A percentile compares a stretch with the other conserved stretches of the same genome.
phyloP scores from a whole-genome alignment of 2,113 vertebrate species.

The Poeciliopsis turrubarensis region DNA sequence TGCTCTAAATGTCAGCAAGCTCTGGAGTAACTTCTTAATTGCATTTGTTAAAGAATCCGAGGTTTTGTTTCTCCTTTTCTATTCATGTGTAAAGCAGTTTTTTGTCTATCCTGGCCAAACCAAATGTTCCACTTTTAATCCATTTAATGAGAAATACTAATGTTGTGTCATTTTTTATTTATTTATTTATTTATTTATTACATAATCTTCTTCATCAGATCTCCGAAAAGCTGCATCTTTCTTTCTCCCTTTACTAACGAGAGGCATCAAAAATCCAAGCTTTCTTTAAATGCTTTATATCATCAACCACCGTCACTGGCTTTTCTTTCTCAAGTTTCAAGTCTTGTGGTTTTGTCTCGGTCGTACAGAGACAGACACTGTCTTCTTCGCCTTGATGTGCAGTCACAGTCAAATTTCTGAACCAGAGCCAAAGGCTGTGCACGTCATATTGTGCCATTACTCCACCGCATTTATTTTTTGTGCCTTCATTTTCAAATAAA shows the following conservation, averaged over 20 bases:
- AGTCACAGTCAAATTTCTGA: conserved; percentile 24
- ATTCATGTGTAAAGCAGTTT: not conserved
- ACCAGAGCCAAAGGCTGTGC: conserved; percentile 46
- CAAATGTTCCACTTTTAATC: conserved; percentile 11
- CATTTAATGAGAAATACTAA: not conserved
- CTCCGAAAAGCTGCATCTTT: not conserved
- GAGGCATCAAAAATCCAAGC: conserved; percentile 29
- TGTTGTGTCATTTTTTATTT: too few relatives aligned
- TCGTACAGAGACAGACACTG: conserved; percentile 5
- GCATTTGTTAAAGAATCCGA: not conserved
- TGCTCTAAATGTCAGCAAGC: not conserved
- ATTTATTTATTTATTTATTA: not conserved
- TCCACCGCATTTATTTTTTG: conserved; percentile 39
- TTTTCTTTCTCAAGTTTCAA: conserved; percentile 24
- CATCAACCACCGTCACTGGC: conserved; percentile 19
- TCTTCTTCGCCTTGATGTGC: conserved; percentile 33
- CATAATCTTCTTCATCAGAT: conserved; percentile 10
- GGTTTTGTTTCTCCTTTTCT: not conserved
- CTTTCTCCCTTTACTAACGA: conserved; percentile 18
- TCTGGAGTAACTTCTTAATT: not conserved
- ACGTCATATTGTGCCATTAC: conserved; percentile 39
- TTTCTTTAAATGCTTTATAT: conserved; percentile 25
- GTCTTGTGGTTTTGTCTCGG: conserved; percentile 16
- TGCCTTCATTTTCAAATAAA: conserved; percentile 40
- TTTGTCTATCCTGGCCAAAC: not conserved